Evolutionary conservation across 2,113 vertebrate genomes (phyloP), one percentile per base, ranked within the genome.

Genomic region (Irena cyanogastra): DNA sequence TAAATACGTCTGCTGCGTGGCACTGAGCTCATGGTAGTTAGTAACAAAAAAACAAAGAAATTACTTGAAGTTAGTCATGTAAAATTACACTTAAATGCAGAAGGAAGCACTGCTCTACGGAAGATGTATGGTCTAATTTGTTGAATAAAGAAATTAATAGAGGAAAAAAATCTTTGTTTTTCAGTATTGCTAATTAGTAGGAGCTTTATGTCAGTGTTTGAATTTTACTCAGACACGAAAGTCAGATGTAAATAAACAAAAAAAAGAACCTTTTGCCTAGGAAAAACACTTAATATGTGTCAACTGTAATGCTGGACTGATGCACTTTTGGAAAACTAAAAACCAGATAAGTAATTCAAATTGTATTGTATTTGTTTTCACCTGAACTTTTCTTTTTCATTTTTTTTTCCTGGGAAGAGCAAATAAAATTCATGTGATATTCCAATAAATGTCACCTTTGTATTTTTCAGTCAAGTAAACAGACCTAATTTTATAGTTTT

Each of bases 1-100:
- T 98, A 97, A 98, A 97, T 93, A 64, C 14, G 13, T 84, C 93
- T 94, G 94, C 97, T 69, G 80, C 91, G 94, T 98, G 97, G 93
- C 97, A 97, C 59, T 90, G 97, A 97, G 95, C 90, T 94, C 94
- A 95, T 53, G 83, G 70, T n/a, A 95, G 64, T 93, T 88, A 95
- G 86, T 94, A 96, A 86, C 56, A 87, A 81, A 89, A 96, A 97
- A 98, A 97, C 97, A 98, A 95, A 97, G 94, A 44, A 97, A 80
- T 95, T 28, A 10, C 76, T 96, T 65, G 28, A 50, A 72, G 31
- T 96, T 95, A 97, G 89, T 97, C 84, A 96, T 93, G 44, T 87
- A 37, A 94, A 96, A 96, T 50, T 56, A n/a, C 35, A 54, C 44
- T 81, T 42, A 65, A 74, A 59, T 26, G 39, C 45, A 87, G 30